Evolutionary conservation across 2,797 vertebrate genomes (phyloP).

Genomic region (Lutjanus argentimaculatus): DNA sequence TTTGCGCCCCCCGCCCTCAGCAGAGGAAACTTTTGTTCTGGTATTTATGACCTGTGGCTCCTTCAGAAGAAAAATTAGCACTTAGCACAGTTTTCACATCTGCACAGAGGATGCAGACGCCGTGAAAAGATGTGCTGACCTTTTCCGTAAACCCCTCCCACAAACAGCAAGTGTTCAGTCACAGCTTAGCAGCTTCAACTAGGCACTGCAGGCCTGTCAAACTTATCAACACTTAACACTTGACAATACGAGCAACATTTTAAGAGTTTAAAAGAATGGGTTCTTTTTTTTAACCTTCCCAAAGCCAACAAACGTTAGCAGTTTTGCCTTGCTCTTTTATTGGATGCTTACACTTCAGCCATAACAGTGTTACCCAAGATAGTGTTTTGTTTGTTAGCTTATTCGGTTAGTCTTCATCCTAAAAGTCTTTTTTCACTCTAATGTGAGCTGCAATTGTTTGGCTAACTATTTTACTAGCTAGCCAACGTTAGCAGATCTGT

Average conservation of each 20-base stretch:
- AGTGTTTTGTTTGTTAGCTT: background rate
- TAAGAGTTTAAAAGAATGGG: background rate
- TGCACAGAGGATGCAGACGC: slow-evolving; percentile 18
- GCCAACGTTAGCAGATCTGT: no score
- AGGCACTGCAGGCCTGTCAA: slow-evolving; percentile 9
- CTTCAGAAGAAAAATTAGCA: slow-evolving; percentile 36
- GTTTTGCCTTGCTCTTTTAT: background rate
- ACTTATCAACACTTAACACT: no score
- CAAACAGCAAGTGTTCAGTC: slow-evolving; percentile 5
- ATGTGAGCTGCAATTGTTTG: no score
- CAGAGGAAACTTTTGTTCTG: slow-evolving; percentile 43
- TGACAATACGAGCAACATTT: background rate
- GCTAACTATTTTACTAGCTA: no score
- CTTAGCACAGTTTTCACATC: slow-evolving; percentile 13
- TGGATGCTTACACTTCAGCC: background rate
- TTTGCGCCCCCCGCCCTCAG: slow-evolving; percentile 33
- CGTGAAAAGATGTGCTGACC: slow-evolving; percentile 6
- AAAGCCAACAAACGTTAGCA: background rate
- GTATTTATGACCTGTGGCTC: slow-evolving; percentile 6
- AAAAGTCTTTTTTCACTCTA: no score
- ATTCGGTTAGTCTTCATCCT: background rate
- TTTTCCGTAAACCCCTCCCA: background rate
- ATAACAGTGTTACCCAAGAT: background rate
- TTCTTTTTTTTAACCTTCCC: background rate
- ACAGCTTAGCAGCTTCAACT: slow-evolving; percentile 1